Conservation (phyloP, 2,797 vertebrate species). For the Chaetophractus vellerosus region DNA sequence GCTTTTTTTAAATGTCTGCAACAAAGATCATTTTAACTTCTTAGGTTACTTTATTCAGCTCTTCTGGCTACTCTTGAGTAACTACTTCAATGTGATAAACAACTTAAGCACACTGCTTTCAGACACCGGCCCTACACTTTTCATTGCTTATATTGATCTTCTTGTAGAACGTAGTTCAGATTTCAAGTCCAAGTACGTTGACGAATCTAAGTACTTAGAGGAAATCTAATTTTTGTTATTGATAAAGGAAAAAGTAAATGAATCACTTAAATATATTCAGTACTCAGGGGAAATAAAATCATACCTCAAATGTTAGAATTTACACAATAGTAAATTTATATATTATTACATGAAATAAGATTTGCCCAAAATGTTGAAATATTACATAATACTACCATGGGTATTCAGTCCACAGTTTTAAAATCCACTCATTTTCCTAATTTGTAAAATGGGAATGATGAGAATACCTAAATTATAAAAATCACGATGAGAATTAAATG, state of each 20-base stretch:
- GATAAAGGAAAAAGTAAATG: conserved; percentile 36
- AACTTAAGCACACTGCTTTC: conserved; percentile 86
- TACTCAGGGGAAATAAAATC: not conserved
- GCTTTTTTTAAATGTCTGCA: conserved; percentile 81
- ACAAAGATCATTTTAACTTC: conserved; percentile 89
- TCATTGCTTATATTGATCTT: conserved; percentile 84
- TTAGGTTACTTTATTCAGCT: conserved; percentile 88
- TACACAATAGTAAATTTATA: conserved; percentile 7
- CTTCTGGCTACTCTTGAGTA: conserved; percentile 85
- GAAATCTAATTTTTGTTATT: conserved; percentile 59
- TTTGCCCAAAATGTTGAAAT: not conserved
- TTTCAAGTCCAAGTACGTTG: conserved; percentile 79
- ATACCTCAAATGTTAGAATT: not conserved
- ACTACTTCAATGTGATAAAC: conserved; percentile 88
- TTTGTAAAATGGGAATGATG: not conserved
- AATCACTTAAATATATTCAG: conserved; percentile 55
- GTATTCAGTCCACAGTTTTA: not conserved
- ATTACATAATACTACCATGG: not conserved
- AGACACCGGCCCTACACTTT: conserved; percentile 77
- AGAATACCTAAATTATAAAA: not conserved
- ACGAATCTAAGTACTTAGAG: conserved; percentile 76
- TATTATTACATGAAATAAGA: not conserved
- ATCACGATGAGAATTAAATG: not conserved
- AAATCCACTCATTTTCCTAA: conserved; percentile 19
- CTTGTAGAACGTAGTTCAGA: conserved; percentile 86